Evolutionary conservation across 2,113 vertebrate species (phyloP), one percentile per base, ranked within the genome.

Genomic region (Ahaetulla prasina): DNA sequence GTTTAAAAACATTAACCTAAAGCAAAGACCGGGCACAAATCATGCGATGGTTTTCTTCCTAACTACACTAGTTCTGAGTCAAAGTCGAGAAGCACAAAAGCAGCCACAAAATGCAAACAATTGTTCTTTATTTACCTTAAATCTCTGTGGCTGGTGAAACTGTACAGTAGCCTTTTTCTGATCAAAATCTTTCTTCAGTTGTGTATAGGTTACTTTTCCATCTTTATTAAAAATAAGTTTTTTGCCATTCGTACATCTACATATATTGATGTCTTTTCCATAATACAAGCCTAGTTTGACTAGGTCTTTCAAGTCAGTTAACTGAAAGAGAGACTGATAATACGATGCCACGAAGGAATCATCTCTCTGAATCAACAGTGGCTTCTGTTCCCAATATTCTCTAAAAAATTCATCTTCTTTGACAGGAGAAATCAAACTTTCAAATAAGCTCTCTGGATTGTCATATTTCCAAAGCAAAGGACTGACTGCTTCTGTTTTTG

Each of bases 131-230:
- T 94, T 84, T 94, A 99, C 99, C 98, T 99, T 98, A 96, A 99
- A 99, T 94, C 99, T 98, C 97, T 99, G 99, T 1, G 98, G 98
- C 91, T 99, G 99, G 96, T 99, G 99, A 94, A 99, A 98, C 95
- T 99, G 99, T 95, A 99, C 97, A 0, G 98, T 99, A 35, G 98
- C 98, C 92, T 98, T 98, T 90, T 97, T 98, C 95, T 98, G 97
- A 91, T 97, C 95, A 57, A 99, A 98, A 95, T 98, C 98, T 95
- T 98, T 98, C 93, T 96, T 97, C 94, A 99, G 97, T 63, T 98
- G 98, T 55, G 95, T 91, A 92, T 98, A 98, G 87, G 96, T 98
- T 2, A 98, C 98, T 92, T 92, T 97, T 0, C 98, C 98, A 3
- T 96, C 96, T 95, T 98, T 98, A 95, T 99, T 99, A 91, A 99